Evolutionary conservation across 1,140 invertebrate genomes (phyloP).

Genomic region (Apis cerana): DNA sequence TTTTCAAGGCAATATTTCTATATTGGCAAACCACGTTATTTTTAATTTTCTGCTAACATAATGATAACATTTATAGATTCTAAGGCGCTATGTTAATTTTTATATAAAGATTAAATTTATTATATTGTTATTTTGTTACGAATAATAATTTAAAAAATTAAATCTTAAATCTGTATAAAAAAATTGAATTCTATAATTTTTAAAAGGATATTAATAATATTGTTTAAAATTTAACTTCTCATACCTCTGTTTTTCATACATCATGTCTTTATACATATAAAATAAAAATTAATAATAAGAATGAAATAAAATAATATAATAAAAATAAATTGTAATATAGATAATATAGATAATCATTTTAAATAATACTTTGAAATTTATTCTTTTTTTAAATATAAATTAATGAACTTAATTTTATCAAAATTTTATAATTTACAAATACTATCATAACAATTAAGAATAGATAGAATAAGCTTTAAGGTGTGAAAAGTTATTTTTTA

Average conservation of each 20-base stretch:
- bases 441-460: not conserved
- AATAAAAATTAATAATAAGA: not conserved
- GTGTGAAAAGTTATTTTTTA: constrained; percentile 24
- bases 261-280: not conserved
- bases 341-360: constrained; percentile 11
- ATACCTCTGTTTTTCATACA: not conserved
- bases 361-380: constrained; percentile 38
- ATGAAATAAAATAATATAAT: not conserved
- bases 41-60: constrained; percentile 24
- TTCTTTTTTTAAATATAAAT: constrained; percentile 16
- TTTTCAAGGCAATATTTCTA: constrained; percentile 35
- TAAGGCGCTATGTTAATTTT: constrained; percentile 20
- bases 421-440: constrained; percentile 29
- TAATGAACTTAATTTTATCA: constrained; percentile 23
- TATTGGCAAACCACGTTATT: constrained; percentile 18
- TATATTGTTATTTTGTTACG: not conserved
- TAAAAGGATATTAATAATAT: not conserved
- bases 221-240: constrained; percentile 21
- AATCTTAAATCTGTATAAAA: not conserved
- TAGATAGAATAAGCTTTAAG: not conserved
- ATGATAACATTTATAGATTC: constrained; percentile 9
- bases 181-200: constrained; percentile 6
- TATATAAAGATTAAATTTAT: constrained; percentile 15
- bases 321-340: constrained; percentile 1
- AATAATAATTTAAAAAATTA: not conserved